Percentiles rank a stretch among this genome's conserved stretches.
Evolutionary conservation across 1,140 invertebrate species (phyloP).

Genomic region (Amphibalanus amphitrite): DNA sequence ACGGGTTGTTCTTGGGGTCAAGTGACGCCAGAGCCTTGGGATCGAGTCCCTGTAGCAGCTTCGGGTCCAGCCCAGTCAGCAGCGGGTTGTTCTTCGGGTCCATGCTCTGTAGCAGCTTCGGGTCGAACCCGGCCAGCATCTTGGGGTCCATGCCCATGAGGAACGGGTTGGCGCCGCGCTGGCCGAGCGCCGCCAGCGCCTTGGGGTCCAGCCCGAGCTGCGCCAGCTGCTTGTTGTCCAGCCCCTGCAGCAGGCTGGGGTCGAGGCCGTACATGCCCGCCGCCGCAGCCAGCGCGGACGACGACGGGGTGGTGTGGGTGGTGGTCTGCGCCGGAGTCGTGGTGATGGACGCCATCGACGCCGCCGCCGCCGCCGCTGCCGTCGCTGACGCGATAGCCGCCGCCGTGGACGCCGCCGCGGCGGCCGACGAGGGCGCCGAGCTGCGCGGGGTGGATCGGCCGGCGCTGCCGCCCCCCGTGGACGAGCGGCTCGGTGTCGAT

Average conservation of each 20-base stretch:
- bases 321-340: neutral
- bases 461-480: neutral
- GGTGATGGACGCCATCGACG: neutral
- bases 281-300: neutral
- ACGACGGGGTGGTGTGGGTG: neutral
- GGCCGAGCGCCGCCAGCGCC: constrained; percentile 12
- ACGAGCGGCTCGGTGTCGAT: neutral
- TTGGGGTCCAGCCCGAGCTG: constrained; percentile 18
- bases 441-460: neutral
- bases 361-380: neutral
- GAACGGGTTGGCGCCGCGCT: constrained; percentile 6
- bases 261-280: constrained; percentile 16
- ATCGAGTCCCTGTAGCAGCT: constrained; percentile 17
- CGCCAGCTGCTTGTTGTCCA: constrained; percentile 18
- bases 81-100: constrained; percentile 15
- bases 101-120: constrained; percentile 12
- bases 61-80: constrained; percentile 17
- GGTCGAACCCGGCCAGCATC: constrained; percentile 15
- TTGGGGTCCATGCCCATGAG: constrained; percentile 18
- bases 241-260: constrained; percentile 17
- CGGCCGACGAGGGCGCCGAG: neutral
- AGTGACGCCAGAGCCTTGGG: constrained; percentile 17
- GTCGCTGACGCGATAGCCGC: neutral
- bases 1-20: constrained; percentile 13
- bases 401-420: neutral